Evolutionary conservation across 2,113 vertebrate species (phyloP).

Genomic region (Eulacestoma nigropectus): DNA sequence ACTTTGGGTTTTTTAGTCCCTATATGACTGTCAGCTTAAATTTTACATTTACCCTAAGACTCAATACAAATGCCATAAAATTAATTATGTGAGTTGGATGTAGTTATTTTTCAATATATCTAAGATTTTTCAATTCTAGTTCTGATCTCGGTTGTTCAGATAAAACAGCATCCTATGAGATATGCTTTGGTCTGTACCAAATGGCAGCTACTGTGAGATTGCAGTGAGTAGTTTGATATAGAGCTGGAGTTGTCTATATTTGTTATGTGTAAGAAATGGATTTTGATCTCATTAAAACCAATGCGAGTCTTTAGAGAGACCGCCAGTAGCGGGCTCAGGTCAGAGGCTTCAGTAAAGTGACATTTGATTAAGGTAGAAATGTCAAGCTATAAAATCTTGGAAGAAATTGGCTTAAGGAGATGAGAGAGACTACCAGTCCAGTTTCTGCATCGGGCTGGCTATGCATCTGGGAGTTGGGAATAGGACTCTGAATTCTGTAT

Average conservation of each 20-base stretch:
- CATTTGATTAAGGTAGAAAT: constrained; percentile 10
- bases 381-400: not conserved
- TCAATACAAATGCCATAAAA: not conserved
- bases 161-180: not conserved
- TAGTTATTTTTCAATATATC: not conserved
- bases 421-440: not conserved
- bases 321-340: not conserved
- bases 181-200: not conserved
- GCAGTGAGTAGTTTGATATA: not conserved
- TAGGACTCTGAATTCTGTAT: not conserved
- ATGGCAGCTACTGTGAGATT: not conserved
- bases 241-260: not conserved
- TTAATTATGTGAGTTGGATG: not conserved
- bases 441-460: not conserved
- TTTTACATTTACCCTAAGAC: not conserved
- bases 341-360: not conserved
- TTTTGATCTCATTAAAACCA: not conserved
- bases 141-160: not conserved
- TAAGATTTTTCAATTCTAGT: not conserved
- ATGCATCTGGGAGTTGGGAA: not conserved
- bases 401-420: not conserved
- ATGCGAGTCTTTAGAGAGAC: not conserved
- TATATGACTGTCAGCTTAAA: not conserved
- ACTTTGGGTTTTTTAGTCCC: accelerated
- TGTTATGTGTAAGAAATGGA: not conserved